Percentiles rank a stretch among this genome's conserved stretches.
phyloP scores from a whole-genome alignment of 2,888 invertebrate species.

The Rapana venosa region DNA sequence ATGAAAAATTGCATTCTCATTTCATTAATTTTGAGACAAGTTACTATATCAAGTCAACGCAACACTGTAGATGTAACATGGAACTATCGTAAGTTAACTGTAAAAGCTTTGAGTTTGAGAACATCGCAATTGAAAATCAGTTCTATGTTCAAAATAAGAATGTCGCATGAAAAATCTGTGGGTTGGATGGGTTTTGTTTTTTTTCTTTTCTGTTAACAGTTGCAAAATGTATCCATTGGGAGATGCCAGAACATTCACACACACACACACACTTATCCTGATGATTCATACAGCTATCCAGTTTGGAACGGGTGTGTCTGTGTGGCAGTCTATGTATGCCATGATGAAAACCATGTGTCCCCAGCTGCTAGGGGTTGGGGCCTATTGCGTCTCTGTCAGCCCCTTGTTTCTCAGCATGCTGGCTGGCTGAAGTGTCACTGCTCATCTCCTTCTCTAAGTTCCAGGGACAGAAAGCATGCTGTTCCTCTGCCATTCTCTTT shows the following conservation, averaged over 20 bases:
- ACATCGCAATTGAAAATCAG: no score
- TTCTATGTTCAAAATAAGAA: no score
- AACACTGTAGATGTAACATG: no score
- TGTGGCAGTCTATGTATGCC: neutral
- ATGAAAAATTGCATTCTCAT: no score
- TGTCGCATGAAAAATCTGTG: no score
- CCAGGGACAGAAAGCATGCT: neutral
- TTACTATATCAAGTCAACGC: no score
- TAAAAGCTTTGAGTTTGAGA: no score
- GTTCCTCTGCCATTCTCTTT: neutral
- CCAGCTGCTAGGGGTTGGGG: neutral
- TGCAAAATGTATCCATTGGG: no score
- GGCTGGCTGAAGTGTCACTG: neutral
- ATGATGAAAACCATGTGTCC: slow-evolving; percentile 10
- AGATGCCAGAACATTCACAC: no score
- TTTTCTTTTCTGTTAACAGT: no score
- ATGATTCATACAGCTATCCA: slow-evolving; percentile 11
- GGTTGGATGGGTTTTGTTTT: no score
- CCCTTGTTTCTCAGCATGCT: neutral
- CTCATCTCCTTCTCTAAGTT: neutral
- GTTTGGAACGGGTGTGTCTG: neutral
- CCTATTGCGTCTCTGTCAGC: neutral
- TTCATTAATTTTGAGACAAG: neutral
- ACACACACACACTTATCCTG: neutral
- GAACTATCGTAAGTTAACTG: no score